Percentiles rank a stretch among this genome's conserved stretches.
Conservation (phyloP, 2,888 invertebrate species). For the Cotesia congregata region DNA sequence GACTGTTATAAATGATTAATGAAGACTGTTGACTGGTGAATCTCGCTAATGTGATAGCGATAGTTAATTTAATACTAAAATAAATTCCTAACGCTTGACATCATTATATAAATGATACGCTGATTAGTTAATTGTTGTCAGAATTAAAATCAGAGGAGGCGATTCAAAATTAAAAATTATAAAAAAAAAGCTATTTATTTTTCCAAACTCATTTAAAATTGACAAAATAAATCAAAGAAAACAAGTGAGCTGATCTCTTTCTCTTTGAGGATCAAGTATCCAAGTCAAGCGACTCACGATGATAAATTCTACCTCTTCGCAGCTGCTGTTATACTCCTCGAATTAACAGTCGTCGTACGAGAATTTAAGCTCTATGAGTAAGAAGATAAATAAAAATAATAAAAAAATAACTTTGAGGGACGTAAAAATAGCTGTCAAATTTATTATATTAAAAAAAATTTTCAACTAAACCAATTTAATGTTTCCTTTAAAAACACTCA, state of each 20-base stretch:
- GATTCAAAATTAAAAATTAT: not conserved
- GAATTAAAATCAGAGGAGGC: not conserved
- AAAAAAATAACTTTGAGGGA: not conserved
- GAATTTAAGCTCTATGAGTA: conserved; percentile 6
- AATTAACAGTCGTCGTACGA: conserved; percentile 12
- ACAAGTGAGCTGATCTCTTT: not conserved
- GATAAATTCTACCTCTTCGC: conserved; percentile 9
- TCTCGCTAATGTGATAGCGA: not conserved
- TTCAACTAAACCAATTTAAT: conserved; percentile 22
- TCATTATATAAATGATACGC: not conserved
- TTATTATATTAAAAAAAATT: conserved; percentile 21
- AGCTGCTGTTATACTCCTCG: conserved; percentile 9
- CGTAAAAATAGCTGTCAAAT: conserved; percentile 24
- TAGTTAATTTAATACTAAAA: conserved; percentile 8
- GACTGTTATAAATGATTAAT: conserved; percentile 55
- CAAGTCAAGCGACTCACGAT: conserved; percentile 3
- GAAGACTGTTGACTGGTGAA: conserved; percentile 39
- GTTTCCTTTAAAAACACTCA: conserved; percentile 16
- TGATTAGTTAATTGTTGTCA: conserved; percentile 3
- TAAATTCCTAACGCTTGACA: not conserved
- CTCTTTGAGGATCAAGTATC: not conserved
- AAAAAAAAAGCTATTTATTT: not conserved
- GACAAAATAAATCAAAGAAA: not conserved
- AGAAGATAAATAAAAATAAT: not conserved
- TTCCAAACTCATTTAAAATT: not conserved